Conservation (phyloP, 2,888 invertebrate species). For the Hyposoter didymator region DNA sequence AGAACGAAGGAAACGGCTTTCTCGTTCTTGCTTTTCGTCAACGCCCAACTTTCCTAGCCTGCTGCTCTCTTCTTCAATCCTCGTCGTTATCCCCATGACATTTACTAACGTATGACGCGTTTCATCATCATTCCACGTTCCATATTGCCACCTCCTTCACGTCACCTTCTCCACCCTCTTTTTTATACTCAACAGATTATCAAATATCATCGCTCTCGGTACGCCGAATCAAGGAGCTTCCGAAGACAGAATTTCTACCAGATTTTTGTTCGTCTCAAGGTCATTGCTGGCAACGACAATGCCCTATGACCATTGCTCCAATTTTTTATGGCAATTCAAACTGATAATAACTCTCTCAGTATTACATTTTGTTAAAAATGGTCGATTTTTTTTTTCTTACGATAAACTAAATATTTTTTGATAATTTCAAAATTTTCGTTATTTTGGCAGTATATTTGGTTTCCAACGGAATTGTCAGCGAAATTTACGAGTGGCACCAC, state of each 20-base stretch:
- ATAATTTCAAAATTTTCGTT: no score
- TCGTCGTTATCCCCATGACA: slow-evolving; percentile 16
- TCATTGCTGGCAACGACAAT: no score
- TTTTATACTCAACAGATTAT: slow-evolving; percentile 44
- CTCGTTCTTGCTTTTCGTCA: slow-evolving; percentile 37
- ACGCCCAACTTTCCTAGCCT: slow-evolving; percentile 33
- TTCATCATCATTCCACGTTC: slow-evolving; percentile 58
- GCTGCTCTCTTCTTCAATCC: slow-evolving; percentile 3
- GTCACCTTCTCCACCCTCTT: slow-evolving; percentile 16
- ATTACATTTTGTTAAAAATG: no score
- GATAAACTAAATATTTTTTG: no score
- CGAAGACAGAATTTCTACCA: neutral
- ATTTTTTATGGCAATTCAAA: no score
- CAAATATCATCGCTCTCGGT: slow-evolving; percentile 55
- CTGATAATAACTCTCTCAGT: no score
- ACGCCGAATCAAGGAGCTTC: neutral
- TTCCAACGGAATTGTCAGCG: no score
- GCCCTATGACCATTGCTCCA: no score
- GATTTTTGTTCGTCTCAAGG: neutral
- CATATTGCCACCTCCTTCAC: slow-evolving; percentile 31
- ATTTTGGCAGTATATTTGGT: no score
- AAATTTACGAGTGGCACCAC: no score
- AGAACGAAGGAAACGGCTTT: slow-evolving; percentile 30
- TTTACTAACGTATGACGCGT: slow-evolving; percentile 56
- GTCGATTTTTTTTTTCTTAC: no score